Evolutionary conservation across 2,113 vertebrate genomes (phyloP), one percentile per base, ranked within the genome.

Genomic region (Caranx melampygus): DNA sequence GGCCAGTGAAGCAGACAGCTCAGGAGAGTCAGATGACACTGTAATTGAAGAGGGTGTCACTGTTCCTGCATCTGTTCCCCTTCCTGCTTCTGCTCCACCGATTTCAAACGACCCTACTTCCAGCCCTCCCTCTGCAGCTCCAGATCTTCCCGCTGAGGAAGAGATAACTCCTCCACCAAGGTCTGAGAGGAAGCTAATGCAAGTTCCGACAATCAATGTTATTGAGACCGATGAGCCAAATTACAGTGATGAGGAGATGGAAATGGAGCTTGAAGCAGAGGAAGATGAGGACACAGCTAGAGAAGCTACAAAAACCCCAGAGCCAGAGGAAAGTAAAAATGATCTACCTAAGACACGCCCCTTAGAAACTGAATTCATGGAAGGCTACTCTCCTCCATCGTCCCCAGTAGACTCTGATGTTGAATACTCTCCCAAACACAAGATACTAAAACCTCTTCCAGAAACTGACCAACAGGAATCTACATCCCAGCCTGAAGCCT

Each of bases 11-110:
- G 92, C 86, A 2, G 96, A 97, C 61, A 97, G 96, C 83, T 98
- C 97, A 33, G 96, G 95, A 14, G 96, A 97, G 21, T 97, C 96
- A 0, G 96, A 97, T n/a, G 96, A 97, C 79, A 97, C 96, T 0
- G 95, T 97, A 9, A 96, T 96, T 83, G 96, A 97, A 86, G 96
- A 96, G n/a, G 71, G 89, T 15, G 58, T 83, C 0, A 45, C 54
- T 20, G 65, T 63, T 51, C 40, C 77, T 73, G 65, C 34, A n/a
- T 35, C 78, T 34, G 33, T 49, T 37, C 31, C 68, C 33, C 9
- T 68, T 31, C 1, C 83, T 26, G 69, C 68, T 35, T 58, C 68
- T 64, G 77, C 65, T 71, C 2, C 35, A n/a, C 44, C 34, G 9
- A 12, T 60, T 73, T 83, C 79, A 59, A 72, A 60, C 74, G 65